Evolutionary conservation across 2,797 vertebrate genomes (phyloP).

Genomic region (Arrhamphus sclerolepis): DNA sequence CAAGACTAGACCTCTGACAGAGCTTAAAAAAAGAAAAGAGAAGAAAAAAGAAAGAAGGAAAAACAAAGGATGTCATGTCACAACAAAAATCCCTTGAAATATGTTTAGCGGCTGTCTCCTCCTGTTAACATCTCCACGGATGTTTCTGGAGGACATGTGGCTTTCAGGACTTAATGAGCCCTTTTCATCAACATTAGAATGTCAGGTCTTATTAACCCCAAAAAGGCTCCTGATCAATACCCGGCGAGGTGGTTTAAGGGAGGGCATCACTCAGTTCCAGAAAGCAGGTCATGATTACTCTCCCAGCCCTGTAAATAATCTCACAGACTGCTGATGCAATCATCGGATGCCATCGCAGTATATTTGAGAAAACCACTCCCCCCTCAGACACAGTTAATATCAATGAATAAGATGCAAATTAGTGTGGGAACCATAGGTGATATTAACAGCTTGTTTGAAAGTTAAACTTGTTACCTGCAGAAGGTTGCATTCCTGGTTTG

Average conservation of each 20-base stretch:
- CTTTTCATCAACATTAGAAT: conserved; percentile 79
- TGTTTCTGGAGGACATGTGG: conserved; percentile 44
- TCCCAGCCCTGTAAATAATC: conserved; percentile 71
- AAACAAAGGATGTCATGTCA: conserved; percentile 57
- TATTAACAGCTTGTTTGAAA: neutral
- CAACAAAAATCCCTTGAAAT: conserved; percentile 67
- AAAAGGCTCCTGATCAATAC: conserved; percentile 80
- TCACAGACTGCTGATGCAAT: conserved; percentile 65
- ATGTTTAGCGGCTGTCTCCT: conserved; percentile 67
- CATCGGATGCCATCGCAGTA: conserved; percentile 60
- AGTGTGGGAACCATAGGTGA: neutral
- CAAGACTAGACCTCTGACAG: conserved; percentile 62
- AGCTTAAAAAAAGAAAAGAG: neutral
- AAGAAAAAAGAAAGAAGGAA: neutral
- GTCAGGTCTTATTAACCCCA: conserved; percentile 84
- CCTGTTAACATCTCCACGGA: conserved; percentile 52
- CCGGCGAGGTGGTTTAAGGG: conserved; percentile 64
- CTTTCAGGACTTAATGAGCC: conserved; percentile 74
- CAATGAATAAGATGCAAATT: conserved; percentile 25
- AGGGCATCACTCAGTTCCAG: conserved; percentile 73
- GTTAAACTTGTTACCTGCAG: conserved; percentile 75
- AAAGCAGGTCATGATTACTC: conserved; percentile 76
- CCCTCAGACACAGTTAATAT: conserved; percentile 19
- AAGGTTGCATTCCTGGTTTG: conserved; percentile 50
- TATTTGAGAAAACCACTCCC: conserved; percentile 42